phyloP scores from a whole-genome alignment of 2,888 invertebrate species.

The Drosophila neoperkinsi region DNA sequence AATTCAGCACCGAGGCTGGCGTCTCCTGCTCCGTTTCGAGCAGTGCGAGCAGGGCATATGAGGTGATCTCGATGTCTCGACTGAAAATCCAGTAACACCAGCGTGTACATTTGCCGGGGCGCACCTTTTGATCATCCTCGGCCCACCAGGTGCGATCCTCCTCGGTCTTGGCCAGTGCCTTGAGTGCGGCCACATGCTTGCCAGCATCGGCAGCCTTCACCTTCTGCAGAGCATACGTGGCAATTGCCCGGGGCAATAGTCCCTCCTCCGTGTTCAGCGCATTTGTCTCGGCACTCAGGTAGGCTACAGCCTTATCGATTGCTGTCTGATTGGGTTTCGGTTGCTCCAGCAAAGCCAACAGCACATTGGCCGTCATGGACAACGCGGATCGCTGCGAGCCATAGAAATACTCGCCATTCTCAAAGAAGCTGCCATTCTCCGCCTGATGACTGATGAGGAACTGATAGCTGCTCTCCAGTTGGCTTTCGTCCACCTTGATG shows the following conservation, averaged over 20 bases:
- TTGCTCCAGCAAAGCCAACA: conserved; percentile 90
- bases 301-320: conserved; percentile 91
- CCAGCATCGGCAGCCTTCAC: conserved; percentile 90
- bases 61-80: conserved; percentile 80
- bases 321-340: conserved; percentile 86
- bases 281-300: conserved; percentile 87
- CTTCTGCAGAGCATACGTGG: conserved; percentile 91
- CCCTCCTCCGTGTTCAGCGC: conserved; percentile 88
- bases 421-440: conserved; percentile 91
- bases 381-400: conserved; percentile 89
- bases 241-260: conserved; percentile 91
- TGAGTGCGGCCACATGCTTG: conserved; percentile 68
- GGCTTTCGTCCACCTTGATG: conserved; percentile 89
- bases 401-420: conserved; percentile 90
- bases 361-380: conserved; percentile 91
- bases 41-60: conserved; percentile 80
- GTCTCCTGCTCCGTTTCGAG: conserved; percentile 75
- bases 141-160: conserved; percentile 93
- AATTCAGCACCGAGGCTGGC: conserved; percentile 83
- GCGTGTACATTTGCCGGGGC: conserved; percentile 24
- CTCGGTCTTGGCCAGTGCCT: conserved; percentile 87
- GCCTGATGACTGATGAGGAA: conserved; percentile 91
- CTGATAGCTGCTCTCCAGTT: conserved; percentile 88
- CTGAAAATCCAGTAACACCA: conserved; percentile 85
- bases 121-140: conserved; percentile 86